Evolutionary conservation across 2,888 invertebrate genomes (phyloP), one percentile per base, ranked within the genome.

Genomic region (Volucella zonaria): DNA sequence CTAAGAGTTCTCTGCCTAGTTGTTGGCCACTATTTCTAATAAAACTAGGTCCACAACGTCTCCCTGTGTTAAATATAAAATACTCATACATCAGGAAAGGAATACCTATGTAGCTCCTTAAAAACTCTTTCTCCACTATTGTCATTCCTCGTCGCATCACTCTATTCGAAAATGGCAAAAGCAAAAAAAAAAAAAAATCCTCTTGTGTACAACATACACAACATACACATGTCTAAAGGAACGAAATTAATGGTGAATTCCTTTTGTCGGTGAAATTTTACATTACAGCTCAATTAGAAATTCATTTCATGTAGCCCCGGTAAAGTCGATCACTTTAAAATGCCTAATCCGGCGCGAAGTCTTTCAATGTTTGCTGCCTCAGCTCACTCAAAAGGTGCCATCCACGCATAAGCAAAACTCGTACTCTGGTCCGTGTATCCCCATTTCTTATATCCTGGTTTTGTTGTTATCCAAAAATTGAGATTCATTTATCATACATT

Each of bases 401-500:
- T 18, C 12, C 18, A 38, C 38, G 10, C 43, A 15, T 47, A 4
- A 18, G 12, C 4, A 3, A 2, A 12, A 8, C 12, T 51, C 38
- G 8, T 31, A 47, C 42, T 54, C 43, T 54, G 45, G 14, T 31
- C 11, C 45, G 51, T 75, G 59, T 59, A 62, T 31, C 68, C 42
- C 49, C 56, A 80, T 73, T 85, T 73, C 80, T 80, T 85, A 81
- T 80, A 71, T 85, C 85, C 80, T 76, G 75, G 56, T 61, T 68
- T 80, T 80, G 80, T 85, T 85, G 76, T 80, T 85, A 68, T 76
- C 80, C 76, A 81, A 80, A 85, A 80, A 80, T 85, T 80, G 85
- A 76, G 80, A 85, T 85, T 85, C 85, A 85, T 85, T 85, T 81
- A 85, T 85, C 85, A 85, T 85, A 85, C 76, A 85, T 85, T 85